Conservation (phyloP, 1,140 invertebrate genomes). For the Chymomyza costata region DNA sequence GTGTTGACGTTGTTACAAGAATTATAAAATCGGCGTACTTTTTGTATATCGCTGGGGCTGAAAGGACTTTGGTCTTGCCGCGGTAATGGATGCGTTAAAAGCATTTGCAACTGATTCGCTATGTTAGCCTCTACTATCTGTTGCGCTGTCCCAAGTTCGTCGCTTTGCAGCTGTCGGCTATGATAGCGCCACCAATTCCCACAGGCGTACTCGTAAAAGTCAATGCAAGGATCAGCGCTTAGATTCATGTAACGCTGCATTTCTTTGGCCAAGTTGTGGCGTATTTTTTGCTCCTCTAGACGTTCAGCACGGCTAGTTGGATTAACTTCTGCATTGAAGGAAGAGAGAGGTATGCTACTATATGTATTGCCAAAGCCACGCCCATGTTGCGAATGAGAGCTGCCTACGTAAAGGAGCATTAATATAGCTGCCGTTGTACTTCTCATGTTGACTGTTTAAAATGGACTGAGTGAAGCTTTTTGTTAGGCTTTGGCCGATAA, state of each 20-base stretch:
- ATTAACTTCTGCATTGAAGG: neutral
- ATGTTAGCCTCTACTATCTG: conserved; percentile 36
- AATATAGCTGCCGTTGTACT: conserved; percentile 30
- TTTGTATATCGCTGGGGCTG: conserved; percentile 62
- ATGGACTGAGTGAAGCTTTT: conserved; percentile 35
- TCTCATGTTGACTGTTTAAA: conserved; percentile 45
- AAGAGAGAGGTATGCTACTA: neutral
- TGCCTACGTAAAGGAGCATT: neutral
- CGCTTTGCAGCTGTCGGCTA: conserved; percentile 27
- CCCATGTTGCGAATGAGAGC: neutral
- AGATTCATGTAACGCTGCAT: conserved; percentile 87
- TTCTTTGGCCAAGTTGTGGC: conserved; percentile 72
- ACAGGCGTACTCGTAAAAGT: conserved; percentile 85
- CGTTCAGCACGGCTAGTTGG: conserved; percentile 15
- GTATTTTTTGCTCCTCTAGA: conserved; percentile 32
- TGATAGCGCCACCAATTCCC: conserved; percentile 78
- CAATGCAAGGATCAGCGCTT: conserved; percentile 86
- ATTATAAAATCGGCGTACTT: conserved; percentile 88
- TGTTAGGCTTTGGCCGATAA: conserved; percentile 10
- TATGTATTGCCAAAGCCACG: conserved; percentile 14
- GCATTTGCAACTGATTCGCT: conserved; percentile 31
- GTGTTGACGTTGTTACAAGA: conserved; percentile 83
- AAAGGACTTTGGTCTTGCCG: conserved; percentile 19
- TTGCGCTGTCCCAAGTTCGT: conserved; percentile 34
- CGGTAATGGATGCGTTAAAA: conserved; percentile 30